These are phyloP conservation scores for Alcedo quadribrachys DNA, from an alignment of 2,797 vertebrate genomes.

Conservation along the genomic window DNA sequence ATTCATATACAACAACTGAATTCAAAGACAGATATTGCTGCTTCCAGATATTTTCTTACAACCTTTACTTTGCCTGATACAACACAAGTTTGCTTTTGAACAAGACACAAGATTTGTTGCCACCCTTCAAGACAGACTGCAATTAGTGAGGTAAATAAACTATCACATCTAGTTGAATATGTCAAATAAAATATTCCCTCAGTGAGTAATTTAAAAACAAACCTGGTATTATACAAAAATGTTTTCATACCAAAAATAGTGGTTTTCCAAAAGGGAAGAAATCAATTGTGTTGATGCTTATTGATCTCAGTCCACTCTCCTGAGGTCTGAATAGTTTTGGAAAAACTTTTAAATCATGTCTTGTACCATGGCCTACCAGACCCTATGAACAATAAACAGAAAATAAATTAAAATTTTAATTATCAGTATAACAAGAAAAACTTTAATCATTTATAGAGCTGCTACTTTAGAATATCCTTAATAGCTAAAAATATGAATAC, in stretches of 20 bases:
- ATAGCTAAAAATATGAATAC: background rate
- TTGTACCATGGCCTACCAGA: slow-evolving; percentile 87
- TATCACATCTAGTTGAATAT: background rate
- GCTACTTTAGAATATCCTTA: background rate
- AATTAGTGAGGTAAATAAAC: background rate
- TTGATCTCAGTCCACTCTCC: slow-evolving; percentile 74
- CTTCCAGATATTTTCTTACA: background rate
- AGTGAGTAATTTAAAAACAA: background rate
- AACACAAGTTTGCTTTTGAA: background rate
- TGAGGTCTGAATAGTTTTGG: slow-evolving; percentile 86
- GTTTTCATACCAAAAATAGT: slow-evolving; percentile 88
- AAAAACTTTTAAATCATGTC: slow-evolving; percentile 82
- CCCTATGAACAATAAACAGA: slow-evolving; percentile 77
- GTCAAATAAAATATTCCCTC: background rate
- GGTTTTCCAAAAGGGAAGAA: slow-evolving; percentile 88
- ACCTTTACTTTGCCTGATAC: background rate
- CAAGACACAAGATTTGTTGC: background rate
- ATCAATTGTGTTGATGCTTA: slow-evolving; percentile 84
- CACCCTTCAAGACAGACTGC: background rate
- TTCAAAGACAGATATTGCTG: background rate
- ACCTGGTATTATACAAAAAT: background rate
- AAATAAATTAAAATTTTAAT: background rate
- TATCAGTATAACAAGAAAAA: background rate
- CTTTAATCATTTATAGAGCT: background rate
- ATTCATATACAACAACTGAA: background rate